Conservation (phyloP, 1,140 invertebrate genomes). For the Hycleus cichorii region DNA sequence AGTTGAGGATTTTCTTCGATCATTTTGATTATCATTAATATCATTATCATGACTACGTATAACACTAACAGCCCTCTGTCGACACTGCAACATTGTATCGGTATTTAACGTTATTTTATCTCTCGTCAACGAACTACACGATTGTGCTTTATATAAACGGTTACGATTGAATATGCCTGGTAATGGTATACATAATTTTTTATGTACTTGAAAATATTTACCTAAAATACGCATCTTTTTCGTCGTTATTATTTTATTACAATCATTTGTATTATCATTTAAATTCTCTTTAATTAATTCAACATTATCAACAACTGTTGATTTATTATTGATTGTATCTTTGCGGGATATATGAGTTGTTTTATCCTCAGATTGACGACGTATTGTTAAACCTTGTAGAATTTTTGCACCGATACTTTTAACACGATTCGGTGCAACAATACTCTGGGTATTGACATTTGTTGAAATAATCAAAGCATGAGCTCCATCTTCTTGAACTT, state of each 20-base stretch:
- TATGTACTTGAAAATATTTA: constrained; percentile 58
- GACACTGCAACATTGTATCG: constrained; percentile 17
- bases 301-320: constrained; percentile 24
- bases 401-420: constrained; percentile 39
- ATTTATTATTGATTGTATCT: constrained; percentile 3
- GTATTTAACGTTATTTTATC: constrained; percentile 41
- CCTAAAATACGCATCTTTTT: constrained; percentile 54
- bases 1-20: constrained; percentile 25
- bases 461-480: constrained; percentile 32
- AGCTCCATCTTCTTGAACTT: constrained; percentile 56
- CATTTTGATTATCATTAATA: constrained; percentile 45
- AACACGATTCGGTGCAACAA: constrained; percentile 37
- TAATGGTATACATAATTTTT: constrained; percentile 50
- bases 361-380: constrained; percentile 10
- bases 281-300: constrained; percentile 36
- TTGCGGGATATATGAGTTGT: constrained; percentile 21
- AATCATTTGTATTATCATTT: neutral
- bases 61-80: constrained; percentile 40
- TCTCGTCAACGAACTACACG: constrained; percentile 49
- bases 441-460: constrained; percentile 25
- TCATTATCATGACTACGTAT: constrained; percentile 44
- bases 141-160: constrained; percentile 52
- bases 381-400: constrained; percentile 23
- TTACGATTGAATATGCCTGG: constrained; percentile 48
- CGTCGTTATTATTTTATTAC: constrained; percentile 21